Conservation (phyloP, 2,888 invertebrate genomes). For the Rhamnusium bicolor region DNA sequence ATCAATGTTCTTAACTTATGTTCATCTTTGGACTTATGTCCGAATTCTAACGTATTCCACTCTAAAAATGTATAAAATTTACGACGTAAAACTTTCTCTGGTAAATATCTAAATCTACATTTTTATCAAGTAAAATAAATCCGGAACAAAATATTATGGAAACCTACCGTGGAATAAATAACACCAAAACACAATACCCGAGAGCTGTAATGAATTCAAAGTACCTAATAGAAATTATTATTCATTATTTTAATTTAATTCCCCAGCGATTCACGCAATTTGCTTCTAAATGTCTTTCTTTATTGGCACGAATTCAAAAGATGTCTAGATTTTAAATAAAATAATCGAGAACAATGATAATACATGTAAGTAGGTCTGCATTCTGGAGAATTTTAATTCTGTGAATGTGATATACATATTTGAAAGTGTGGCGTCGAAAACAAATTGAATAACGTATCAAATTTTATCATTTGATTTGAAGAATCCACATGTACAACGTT, state of each 20-base stretch:
- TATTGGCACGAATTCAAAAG: slow-evolving; percentile 6
- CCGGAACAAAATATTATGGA: neutral
- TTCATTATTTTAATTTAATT: slow-evolving; percentile 12
- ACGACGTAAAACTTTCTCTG: no score
- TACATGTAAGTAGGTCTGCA: neutral
- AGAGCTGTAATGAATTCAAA: neutral
- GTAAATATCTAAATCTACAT: neutral
- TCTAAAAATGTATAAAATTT: no score
- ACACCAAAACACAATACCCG: neutral
- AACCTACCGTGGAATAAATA: neutral
- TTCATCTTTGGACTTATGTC: no score
- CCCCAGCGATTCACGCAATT: neutral
- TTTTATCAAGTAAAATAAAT: neutral
- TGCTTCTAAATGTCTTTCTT: neutral
- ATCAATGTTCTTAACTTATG: no score
- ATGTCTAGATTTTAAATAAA: neutral
- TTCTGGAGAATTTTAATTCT: neutral
- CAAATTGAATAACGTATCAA: no score
- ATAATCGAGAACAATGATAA: neutral
- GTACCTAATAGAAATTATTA: neutral
- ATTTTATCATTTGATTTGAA: no score
- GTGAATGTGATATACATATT: no score
- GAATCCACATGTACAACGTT: no score
- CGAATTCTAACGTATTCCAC: no score
- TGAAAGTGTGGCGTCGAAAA: no score